Evolutionary conservation across 2,113 vertebrate species (phyloP).

Genomic region (Ondatra zibethicus): DNA sequence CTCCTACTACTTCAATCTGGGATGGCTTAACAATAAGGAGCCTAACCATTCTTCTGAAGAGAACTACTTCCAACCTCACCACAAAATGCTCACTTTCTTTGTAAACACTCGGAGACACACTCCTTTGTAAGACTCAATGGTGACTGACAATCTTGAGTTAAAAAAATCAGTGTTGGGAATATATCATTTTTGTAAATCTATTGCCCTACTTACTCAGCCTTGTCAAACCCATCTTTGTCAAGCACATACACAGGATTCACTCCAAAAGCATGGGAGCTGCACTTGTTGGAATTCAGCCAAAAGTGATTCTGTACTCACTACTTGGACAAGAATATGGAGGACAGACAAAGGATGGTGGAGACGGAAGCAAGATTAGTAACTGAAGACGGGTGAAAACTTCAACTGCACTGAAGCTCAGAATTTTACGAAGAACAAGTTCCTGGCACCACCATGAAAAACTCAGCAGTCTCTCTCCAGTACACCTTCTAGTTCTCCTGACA

Average conservation of each 20-base stretch:
- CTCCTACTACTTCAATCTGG: conserved; percentile 27
- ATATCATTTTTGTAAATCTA: neutral
- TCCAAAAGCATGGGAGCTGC: neutral
- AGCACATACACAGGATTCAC: neutral
- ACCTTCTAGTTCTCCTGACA: neutral
- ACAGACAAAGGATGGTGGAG: neutral
- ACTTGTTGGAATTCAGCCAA: neutral
- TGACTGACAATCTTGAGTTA: neutral
- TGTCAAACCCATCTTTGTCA: neutral
- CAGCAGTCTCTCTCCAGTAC: neutral
- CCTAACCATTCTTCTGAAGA: neutral
- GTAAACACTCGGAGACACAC: neutral
- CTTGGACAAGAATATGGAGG: neutral
- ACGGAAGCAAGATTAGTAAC: neutral
- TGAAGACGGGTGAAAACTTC: neutral
- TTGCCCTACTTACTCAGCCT: neutral
- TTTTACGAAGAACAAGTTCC: neutral
- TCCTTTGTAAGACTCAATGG: neutral
- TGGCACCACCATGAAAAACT: neutral
- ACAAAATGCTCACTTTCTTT: conserved; percentile 12
- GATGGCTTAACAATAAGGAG: neutral
- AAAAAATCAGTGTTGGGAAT: neutral
- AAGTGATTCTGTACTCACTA: neutral
- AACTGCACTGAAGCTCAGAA: neutral
- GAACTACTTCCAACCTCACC: neutral